These are phyloP conservation scores for Phasia obesa DNA, from an alignment of 2,888 invertebrate species.

Conservation along the genomic window DNA sequence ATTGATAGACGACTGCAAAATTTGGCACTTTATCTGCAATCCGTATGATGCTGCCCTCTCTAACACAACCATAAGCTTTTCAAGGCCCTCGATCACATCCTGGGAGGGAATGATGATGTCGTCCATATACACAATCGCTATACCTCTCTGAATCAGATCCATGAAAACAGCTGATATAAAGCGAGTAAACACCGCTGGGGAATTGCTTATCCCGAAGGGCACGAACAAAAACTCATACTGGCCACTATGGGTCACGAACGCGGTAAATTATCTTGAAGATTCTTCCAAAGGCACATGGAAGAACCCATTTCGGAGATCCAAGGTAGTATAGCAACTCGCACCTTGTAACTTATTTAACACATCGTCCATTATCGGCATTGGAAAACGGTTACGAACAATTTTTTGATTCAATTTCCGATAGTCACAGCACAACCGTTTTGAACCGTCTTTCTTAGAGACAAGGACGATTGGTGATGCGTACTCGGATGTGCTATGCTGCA, in stretches of 20 bases:
- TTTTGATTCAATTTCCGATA: slow-evolving; percentile 69
- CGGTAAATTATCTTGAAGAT: slow-evolving; percentile 63
- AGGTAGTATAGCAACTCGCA: slow-evolving; percentile 14
- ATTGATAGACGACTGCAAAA: slow-evolving; percentile 47
- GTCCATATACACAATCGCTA: slow-evolving; percentile 19
- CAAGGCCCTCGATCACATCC: too few species aligned
- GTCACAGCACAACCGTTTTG: slow-evolving; percentile 75
- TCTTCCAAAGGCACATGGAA: slow-evolving; percentile 25
- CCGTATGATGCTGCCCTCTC: slow-evolving; percentile 47
- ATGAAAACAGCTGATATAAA: slow-evolving; percentile 15
- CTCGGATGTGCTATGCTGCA: slow-evolving; percentile 76
- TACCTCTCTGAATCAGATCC: slow-evolving; percentile 11
- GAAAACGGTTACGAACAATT: slow-evolving; percentile 58
- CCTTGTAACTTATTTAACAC: slow-evolving; percentile 7
- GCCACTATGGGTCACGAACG: slow-evolving; percentile 56
- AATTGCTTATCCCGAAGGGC: slow-evolving; percentile 55
- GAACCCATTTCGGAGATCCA: slow-evolving; percentile 25
- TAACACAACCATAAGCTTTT: too few species aligned
- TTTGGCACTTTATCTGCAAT: slow-evolving; percentile 62
- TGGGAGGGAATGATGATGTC: slow-evolving; percentile 54
- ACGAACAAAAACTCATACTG: slow-evolving; percentile 61
- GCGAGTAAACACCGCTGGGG: slow-evolving; percentile 23
- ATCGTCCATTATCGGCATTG: slow-evolving; percentile 55
- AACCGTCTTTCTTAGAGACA: slow-evolving; percentile 52
- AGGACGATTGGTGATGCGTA: slow-evolving; percentile 62